These are phyloP conservation scores for Triops longicaudatus DNA, from an alignment of 1,140 invertebrate species.

Conservation along the genomic window DNA sequence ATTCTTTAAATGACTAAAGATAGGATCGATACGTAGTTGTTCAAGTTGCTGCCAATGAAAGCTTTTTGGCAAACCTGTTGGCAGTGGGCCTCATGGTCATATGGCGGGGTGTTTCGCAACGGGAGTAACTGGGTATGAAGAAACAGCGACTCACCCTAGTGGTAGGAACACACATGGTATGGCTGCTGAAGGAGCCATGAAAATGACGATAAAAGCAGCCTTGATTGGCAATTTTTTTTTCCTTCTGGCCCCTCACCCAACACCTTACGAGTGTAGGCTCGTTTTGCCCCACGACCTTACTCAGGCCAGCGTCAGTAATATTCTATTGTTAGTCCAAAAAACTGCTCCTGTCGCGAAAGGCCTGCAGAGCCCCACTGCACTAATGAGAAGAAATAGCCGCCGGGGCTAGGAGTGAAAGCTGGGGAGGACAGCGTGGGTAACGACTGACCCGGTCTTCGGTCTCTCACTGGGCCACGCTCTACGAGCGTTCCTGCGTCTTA, in stretches of 20 bases:
- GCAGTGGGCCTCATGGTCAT: conserved; percentile 4
- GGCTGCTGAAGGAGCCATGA: conserved; percentile 4
- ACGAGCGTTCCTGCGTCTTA: conserved; percentile 3
- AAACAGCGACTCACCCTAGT: conserved; percentile 10
- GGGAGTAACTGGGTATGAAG: background rate
- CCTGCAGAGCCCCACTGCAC: background rate
- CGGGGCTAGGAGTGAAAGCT: background rate
- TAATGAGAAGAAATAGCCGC: background rate
- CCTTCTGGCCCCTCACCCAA: background rate
- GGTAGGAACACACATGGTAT: conserved; percentile 9
- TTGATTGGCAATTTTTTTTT: background rate
- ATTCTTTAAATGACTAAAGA: no score
- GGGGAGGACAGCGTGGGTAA: background rate
- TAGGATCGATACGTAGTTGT: background rate
- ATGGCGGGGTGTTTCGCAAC: background rate
- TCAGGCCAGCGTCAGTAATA: no score
- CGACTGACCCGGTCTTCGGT: background rate
- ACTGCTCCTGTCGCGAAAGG: no score
- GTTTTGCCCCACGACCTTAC: background rate
- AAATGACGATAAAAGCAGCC: background rate
- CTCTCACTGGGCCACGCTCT: background rate
- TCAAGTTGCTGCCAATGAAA: conserved; percentile 8
- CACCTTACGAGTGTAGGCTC: background rate
- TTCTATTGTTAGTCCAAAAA: no score
- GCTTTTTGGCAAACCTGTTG: conserved; percentile 9